Evolutionary conservation across 2,797 vertebrate genomes (phyloP).

Genomic region (Agapornis canus): DNA sequence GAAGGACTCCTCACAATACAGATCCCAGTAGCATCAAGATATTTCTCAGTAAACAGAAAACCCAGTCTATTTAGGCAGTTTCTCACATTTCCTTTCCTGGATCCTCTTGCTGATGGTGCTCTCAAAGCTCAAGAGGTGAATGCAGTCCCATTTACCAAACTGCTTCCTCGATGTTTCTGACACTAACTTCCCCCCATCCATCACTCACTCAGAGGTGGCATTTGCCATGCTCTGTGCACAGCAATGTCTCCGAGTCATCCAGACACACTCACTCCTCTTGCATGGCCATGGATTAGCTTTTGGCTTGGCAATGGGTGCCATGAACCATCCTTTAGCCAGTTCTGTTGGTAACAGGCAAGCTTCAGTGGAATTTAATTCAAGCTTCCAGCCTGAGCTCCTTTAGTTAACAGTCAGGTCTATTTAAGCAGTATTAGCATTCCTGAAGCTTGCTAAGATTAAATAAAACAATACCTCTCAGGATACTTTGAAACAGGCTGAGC

Average conservation of each 20-base stretch:
- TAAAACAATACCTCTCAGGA: slow-evolving; percentile 34
- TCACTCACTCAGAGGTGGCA: neutral
- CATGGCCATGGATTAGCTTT: neutral
- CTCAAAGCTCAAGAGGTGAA: neutral
- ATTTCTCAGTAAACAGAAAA: neutral
- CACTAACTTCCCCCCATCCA: neutral
- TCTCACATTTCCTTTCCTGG: neutral
- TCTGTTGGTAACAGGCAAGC: neutral
- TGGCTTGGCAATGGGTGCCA: neutral
- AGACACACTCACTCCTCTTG: neutral
- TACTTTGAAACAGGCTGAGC: neutral
- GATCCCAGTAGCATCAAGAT: neutral
- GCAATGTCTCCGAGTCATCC: neutral
- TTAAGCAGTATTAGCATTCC: slow-evolving; percentile 29
- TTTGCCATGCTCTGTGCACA: neutral
- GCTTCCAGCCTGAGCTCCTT: neutral
- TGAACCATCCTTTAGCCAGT: neutral
- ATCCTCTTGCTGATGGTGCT: neutral
- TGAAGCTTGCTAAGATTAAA: slow-evolving; percentile 39
- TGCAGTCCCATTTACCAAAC: neutral
- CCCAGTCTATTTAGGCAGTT: neutral
- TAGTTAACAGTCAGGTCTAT: neutral
- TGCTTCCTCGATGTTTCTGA: neutral
- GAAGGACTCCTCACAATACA: neutral
- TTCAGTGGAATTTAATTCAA: neutral